A percentile compares a stretch with the other conserved stretches of the same genome.
Conservation (phyloP, 1,140 invertebrate species). For the Penaeus indicus region DNA sequence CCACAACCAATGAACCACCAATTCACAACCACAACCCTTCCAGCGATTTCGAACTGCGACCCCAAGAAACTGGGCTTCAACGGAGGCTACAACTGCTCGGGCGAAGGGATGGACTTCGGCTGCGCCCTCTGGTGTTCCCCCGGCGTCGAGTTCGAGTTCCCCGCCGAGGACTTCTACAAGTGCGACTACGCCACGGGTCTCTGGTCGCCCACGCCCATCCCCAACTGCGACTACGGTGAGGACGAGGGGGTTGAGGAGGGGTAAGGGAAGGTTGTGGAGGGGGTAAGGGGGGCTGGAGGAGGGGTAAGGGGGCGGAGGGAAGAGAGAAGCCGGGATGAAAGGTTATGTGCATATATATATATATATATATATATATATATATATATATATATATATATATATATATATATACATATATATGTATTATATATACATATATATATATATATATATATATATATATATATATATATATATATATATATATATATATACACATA, state of each 20-base stretch:
- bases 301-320: too few relatives aligned
- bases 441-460: not conserved
- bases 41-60: conserved; percentile 76
- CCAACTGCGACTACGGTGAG: conserved; percentile 81
- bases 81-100: conserved; percentile 80
- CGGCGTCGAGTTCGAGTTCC: conserved; percentile 76
- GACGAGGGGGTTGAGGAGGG: not conserved
- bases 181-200: conserved; percentile 79
- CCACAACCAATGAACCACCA: not conserved
- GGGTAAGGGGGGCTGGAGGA: not conserved
- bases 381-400: too few relatives aligned
- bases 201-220: conserved; percentile 80
- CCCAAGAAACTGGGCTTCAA: conserved; percentile 79
- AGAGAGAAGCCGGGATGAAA: too few relatives aligned
- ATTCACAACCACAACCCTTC: not conserved
- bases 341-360: too few relatives aligned
- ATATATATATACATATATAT: too few relatives aligned
- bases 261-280: not conserved
- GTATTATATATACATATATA: too few relatives aligned
- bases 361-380: too few relatives aligned
- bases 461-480: not conserved
- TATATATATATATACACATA: conserved; percentile 18
- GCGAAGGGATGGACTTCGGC: conserved; percentile 74
- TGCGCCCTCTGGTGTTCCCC: conserved; percentile 80
- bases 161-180: conserved; percentile 76